Percentiles rank a stretch among this genome's conserved stretches.
These are phyloP conservation scores for Smithornis capensis DNA, from an alignment of 2,113 vertebrate genomes.

Conservation along the genomic window DNA sequence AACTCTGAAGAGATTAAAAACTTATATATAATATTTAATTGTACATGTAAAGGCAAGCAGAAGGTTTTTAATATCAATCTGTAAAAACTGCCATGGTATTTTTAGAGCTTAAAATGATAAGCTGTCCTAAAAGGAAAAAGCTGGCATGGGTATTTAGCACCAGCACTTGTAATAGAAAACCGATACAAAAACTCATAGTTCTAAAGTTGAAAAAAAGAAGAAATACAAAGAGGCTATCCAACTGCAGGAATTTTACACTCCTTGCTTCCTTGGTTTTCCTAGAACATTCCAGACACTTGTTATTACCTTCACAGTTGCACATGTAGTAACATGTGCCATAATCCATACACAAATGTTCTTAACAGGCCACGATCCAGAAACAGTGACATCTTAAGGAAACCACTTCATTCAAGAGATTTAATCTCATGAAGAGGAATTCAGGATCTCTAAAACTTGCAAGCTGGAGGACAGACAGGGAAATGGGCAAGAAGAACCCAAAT, in stretches of 20 bases:
- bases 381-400: background rate
- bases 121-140: background rate
- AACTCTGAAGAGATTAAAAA: background rate
- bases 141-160: background rate
- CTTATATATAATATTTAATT: background rate
- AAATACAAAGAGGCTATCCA: background rate
- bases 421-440: background rate
- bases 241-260: background rate
- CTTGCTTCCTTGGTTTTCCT: background rate
- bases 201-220: background rate
- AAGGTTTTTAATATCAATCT: background rate
- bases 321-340: background rate
- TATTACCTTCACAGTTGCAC: background rate
- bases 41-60: background rate
- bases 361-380: background rate
- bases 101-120: background rate
- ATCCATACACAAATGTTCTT: background rate
- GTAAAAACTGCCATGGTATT: background rate
- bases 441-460: background rate
- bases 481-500: background rate
- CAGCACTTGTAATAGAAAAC: background rate
- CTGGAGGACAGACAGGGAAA: background rate
- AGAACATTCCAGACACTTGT: background rate
- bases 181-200: background rate
- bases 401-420: background rate